Conservation (phyloP, 2,797 vertebrate genomes). For the Pteropus rufus region DNA sequence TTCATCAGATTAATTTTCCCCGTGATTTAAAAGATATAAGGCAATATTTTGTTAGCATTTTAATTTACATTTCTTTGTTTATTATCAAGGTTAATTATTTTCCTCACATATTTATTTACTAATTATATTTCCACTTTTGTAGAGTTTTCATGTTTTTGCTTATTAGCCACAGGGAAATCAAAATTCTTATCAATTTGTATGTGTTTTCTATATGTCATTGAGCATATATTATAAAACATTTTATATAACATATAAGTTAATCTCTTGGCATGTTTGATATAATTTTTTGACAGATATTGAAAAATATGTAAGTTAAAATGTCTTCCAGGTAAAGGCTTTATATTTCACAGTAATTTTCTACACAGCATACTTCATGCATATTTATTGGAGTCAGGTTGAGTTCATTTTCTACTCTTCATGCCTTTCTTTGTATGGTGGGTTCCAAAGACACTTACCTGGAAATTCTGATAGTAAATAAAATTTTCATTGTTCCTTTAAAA, state of each 20-base stretch:
- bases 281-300: background rate
- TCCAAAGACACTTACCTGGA: background rate
- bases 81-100: background rate
- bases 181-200: background rate
- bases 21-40: background rate
- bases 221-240: background rate
- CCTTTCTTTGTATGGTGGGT: background rate
- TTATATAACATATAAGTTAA: background rate
- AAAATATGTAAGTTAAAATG: background rate
- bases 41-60: background rate
- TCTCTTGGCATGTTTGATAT: background rate
- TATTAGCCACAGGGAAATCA: background rate
- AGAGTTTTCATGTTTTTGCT: background rate
- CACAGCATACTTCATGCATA: background rate
- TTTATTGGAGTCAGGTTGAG: background rate
- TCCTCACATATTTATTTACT: background rate
- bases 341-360: conserved; percentile 21
- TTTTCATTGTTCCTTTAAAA: background rate
- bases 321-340: background rate
- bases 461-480: background rate
- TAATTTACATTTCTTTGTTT: background rate
- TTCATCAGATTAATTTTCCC: background rate
- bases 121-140: background rate
- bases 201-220: background rate
- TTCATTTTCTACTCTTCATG: background rate